Evolutionary conservation across 2,113 vertebrate genomes (phyloP), one percentile per base, ranked within the genome.

Genomic region (Hemicordylus capensis): DNA sequence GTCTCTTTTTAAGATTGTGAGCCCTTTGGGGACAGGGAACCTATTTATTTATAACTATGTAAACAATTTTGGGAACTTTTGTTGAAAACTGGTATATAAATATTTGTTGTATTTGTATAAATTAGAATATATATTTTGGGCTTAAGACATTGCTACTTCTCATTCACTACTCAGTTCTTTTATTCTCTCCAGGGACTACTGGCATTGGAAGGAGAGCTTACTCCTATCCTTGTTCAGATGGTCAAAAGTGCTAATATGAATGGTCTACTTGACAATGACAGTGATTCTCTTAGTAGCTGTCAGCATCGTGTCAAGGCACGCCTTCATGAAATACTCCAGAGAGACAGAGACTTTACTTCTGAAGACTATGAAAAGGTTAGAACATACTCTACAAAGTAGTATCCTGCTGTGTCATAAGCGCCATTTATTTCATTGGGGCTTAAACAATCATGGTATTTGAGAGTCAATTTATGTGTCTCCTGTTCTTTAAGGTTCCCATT

Each of bases 201-300:
- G 87, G 98, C 97, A 20, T 93, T 98, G 86, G 98, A 98, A 85
- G 98, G 98, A 42, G 98, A 98, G 89, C 96, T 98, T 81, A 98
- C 98, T 4, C 98, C 98, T 85, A 98, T 98, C 92, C 96, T 98
- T 86, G 97, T 98, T 80, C 98, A 98, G 90, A 98, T 98, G 98
- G 98, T 98, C 73, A 98, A 98, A 95, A 98, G 98, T 90, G 97
- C 98, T 84, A 98, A 98, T 85, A 98, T 98, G 97, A 98, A 98
- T 69, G 97, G 97, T 80, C 95, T 98, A n/a, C 91, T 98, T 94
- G 98, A 98, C 90, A 98, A 97, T 4, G 98, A 98, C 86, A 98
- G 97, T 76, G 98, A 98, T 88, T 98, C 97, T 64, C 84, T 98
- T 83, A 98, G 96, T 93, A 98, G 96, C 93, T 98, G 97, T 89